A percentile compares a stretch with the other conserved stretches of the same genome.
These are phyloP conservation scores for Meandrusa payeni DNA, from an alignment of 2,888 invertebrate genomes.

Conservation along the genomic window DNA sequence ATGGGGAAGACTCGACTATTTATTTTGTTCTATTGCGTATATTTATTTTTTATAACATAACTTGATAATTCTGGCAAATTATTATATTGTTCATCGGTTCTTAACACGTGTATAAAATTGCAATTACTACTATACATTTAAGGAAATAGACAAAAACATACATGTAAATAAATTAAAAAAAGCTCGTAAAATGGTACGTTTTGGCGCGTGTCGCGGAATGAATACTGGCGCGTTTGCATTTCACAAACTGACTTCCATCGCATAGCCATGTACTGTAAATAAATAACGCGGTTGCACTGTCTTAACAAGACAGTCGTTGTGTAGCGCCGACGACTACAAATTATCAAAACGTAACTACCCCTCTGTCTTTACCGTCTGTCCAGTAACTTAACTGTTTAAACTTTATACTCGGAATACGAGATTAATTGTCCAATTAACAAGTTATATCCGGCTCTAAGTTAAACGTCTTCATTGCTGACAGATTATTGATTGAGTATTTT, in stretches of 20 bases:
- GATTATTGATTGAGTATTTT: constrained; percentile 1
- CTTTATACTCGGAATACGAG: constrained; percentile 6
- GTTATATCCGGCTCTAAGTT: not conserved
- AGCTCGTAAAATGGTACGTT: too few species aligned
- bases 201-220: too few species aligned
- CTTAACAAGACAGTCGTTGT: constrained; percentile 2
- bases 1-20: too few species aligned
- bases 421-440: constrained; percentile 5
- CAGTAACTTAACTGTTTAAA: constrained; percentile 9
- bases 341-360: constrained; percentile 9
- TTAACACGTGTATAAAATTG: too few species aligned
- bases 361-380: not conserved
- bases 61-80: too few species aligned
- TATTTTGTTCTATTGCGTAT: too few species aligned
- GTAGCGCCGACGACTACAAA: constrained; percentile 10
- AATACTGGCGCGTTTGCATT: not conserved
- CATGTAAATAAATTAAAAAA: too few species aligned
- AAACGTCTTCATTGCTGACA: not conserved
- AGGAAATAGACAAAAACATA: too few species aligned
- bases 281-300: constrained; percentile 14
- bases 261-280: constrained; percentile 11
- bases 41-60: too few species aligned
- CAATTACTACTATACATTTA: too few species aligned
- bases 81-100: too few species aligned
- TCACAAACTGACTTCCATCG: not conserved